phyloP scores from a whole-genome alignment of 30 jellyfish, hydroid and myxozoan species.

The Aurelia aurita complex sp. Pacific region DNA sequence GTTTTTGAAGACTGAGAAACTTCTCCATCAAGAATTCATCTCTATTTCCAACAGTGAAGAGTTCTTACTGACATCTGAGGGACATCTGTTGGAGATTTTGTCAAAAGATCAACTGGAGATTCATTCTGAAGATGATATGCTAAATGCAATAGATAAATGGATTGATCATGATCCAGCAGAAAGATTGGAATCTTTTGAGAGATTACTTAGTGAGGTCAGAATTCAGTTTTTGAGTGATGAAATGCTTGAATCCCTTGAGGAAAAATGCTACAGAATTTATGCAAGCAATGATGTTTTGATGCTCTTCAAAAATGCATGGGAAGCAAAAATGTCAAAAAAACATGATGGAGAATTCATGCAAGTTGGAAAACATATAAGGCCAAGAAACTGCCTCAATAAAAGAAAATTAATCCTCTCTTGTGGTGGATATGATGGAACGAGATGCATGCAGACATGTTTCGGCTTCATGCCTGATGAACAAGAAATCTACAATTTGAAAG shows the following conservation, averaged over 20 bases:
- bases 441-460: slow-evolving; percentile 78
- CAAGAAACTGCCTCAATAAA: slow-evolving; percentile 81
- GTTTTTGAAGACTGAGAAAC: slow-evolving; percentile 47
- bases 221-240: slow-evolving; percentile 62
- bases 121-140: slow-evolving; percentile 69
- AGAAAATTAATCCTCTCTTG: slow-evolving; percentile 70
- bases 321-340: slow-evolving; percentile 14
- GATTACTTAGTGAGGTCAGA: slow-evolving; percentile 54
- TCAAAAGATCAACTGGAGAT: slow-evolving; percentile 71
- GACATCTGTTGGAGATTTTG: slow-evolving; percentile 46
- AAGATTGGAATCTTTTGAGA: slow-evolving; percentile 30
- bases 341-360: slow-evolving; percentile 26
- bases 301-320: slow-evolving; percentile 15
- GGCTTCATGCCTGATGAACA: slow-evolving; percentile 54
- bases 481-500: slow-evolving; percentile 39
- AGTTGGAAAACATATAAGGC: slow-evolving; percentile 54
- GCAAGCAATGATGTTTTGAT: background rate
- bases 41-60: slow-evolving; percentile 51
- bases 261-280: background rate
- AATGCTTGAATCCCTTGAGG: slow-evolving; percentile 26
- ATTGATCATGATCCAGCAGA: slow-evolving; percentile 14
- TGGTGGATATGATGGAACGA: slow-evolving; percentile 96
- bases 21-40: slow-evolving; percentile 59
- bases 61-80: slow-evolving; percentile 50
- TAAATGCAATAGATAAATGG: slow-evolving; percentile 71